Evolutionary conservation across 2,113 vertebrate genomes (phyloP), one percentile per base, ranked within the genome.

Genomic region (Macquaria ambigua): DNA sequence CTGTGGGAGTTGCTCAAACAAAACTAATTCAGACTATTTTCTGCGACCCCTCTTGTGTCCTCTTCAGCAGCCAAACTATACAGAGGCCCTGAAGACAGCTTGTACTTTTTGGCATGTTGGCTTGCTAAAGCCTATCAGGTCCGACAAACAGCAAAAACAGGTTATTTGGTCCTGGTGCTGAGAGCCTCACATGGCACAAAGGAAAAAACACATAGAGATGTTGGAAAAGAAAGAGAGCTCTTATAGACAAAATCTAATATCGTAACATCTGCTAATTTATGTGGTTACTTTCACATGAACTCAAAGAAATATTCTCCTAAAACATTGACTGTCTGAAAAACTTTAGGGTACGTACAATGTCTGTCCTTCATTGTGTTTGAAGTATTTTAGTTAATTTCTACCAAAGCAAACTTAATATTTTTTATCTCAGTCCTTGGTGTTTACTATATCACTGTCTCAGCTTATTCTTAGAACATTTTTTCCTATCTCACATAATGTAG

Each of bases 1-100:
- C 71, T 46, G 76, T 59, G 61, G 64, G 69, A 79, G 53, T 56
- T 72, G 34, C 68, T 59, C 25, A 83, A 68, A 41, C 31, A 50
- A 34, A 61, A 76, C 74, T 74, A 9, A 50, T 43, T 68, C 9
- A 66, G 20, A 64, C 4, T 0, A 1, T 52, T 79, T 74, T 34
- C 43, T 50, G 21, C 16, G 61, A 53, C 34, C 20, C 25, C 25
- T 50, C 23, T 72, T 37, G 39, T 56, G 34, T 61, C 67, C 39
- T 39, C 21, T 18, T 28, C 11, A 4, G 23, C 41, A 55, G 31
- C 77, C 52, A 63, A 74, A 77, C 53, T 18, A 6, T 3, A 4
- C 2, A 16, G 53, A 21, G 8, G 59, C 68, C 69, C 74, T 79
- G 78, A 76, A 73, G 41, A 70, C 23, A 3, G 28, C 20, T 14